A percentile compares a stretch with the other conserved stretches of the same genome.
Evolutionary conservation across 2,888 invertebrate species (phyloP).

Genomic region (Geotrupes spiniger): DNA sequence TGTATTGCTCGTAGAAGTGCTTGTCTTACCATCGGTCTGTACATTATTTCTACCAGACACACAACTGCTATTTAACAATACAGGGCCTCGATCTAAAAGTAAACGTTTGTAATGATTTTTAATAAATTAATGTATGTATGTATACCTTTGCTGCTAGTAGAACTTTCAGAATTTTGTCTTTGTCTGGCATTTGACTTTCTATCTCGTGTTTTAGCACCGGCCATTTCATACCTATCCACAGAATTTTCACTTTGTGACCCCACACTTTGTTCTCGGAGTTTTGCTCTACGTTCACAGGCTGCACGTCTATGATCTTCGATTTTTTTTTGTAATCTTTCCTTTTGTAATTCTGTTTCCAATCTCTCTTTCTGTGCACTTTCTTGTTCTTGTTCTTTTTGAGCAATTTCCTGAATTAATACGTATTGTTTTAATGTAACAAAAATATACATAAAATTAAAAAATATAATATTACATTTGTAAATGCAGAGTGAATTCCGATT

Average conservation of each 20-base stretch:
- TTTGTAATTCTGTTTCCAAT: conserved; percentile 36
- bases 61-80: conserved; percentile 23
- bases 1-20: conserved; percentile 11
- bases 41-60: conserved; percentile 17
- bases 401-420: conserved; percentile 19
- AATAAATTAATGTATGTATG: conserved; percentile 1
- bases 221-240: conserved; percentile 45
- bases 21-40: conserved; percentile 15
- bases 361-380: conserved; percentile 40
- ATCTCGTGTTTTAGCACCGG: conserved; percentile 39
- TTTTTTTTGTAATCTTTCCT: conserved; percentile 53
- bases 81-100: conserved; percentile 23
- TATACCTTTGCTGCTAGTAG: conserved; percentile 36
- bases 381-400: conserved; percentile 29
- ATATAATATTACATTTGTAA: conserved; percentile 7
- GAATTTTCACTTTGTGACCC: conserved; percentile 35
- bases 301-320: conserved; percentile 46
- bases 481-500: no score
- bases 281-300: conserved; percentile 52
- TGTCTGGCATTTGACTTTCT: conserved; percentile 34
- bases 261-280: conserved; percentile 55
- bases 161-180: conserved; percentile 26
- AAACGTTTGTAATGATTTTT: no score
- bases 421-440: not conserved
- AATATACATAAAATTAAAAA: not conserved